Evolutionary conservation across 2,797 vertebrate genomes (phyloP).

Genomic region (Dromococcyx pavoninus): DNA sequence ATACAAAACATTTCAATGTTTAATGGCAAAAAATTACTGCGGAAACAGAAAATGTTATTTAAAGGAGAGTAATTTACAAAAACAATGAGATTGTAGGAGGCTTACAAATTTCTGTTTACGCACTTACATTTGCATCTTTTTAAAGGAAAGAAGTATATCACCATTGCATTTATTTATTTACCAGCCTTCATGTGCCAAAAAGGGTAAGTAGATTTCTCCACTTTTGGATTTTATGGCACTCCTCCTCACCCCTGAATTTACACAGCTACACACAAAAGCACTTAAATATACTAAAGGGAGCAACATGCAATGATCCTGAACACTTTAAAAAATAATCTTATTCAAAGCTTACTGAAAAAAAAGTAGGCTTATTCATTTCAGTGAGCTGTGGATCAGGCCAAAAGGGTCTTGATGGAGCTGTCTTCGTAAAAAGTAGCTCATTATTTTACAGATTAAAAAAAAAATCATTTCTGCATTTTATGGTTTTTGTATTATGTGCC

Average conservation of each 20-base stretch:
- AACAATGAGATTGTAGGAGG: background rate
- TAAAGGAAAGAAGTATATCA: background rate
- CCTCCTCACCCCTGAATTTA: background rate
- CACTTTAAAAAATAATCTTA: background rate
- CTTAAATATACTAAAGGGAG: background rate
- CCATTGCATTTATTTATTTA: background rate
- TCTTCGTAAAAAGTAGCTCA: background rate
- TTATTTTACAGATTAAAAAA: background rate
- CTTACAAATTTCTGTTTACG: background rate
- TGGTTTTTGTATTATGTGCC: background rate
- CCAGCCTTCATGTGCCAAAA: background rate
- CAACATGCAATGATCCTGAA: background rate
- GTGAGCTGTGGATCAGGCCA: background rate
- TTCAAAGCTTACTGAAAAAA: background rate
- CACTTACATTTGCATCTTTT: background rate
- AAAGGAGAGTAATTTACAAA: background rate
- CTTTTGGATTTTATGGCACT: background rate
- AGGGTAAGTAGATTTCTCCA: background rate
- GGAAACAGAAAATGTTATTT: background rate
- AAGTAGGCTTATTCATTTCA: background rate
- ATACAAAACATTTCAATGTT: background rate
- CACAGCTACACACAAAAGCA: background rate
- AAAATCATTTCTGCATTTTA: fast-evolving
- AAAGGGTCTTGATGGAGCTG: background rate
- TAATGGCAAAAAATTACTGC: background rate